Conservation (phyloP, 2,888 invertebrate species). For the Polydesmus complanatus region DNA sequence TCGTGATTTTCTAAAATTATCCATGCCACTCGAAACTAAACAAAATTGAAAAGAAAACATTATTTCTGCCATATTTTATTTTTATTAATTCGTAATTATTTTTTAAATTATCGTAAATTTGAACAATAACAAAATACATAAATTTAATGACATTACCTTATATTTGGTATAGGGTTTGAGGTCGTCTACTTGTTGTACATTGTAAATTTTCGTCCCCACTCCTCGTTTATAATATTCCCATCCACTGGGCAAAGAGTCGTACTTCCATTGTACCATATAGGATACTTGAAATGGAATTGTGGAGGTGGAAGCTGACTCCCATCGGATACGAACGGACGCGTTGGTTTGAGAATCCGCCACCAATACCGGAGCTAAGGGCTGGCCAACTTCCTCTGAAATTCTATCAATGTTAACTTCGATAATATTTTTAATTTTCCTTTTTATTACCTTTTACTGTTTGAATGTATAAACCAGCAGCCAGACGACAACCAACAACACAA, state of each 20-base stretch:
- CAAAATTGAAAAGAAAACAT: slow-evolving; percentile 19
- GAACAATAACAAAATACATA: slow-evolving; percentile 9
- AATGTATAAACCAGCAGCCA: slow-evolving; percentile 59
- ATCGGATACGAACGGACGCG: slow-evolving; percentile 62
- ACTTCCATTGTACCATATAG: slow-evolving; percentile 58
- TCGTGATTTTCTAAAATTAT: slow-evolving; percentile 43
- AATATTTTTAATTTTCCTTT: too few species aligned
- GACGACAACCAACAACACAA: slow-evolving; percentile 69
- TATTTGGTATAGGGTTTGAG: slow-evolving; percentile 80
- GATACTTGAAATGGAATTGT: slow-evolving; percentile 36
- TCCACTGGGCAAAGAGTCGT: slow-evolving; percentile 40
- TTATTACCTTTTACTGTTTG: slow-evolving; percentile 50
- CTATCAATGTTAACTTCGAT: too few species aligned
- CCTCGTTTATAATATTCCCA: slow-evolving; percentile 58
- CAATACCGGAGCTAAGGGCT: slow-evolving; percentile 57
- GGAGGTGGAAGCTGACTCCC: slow-evolving; percentile 41
- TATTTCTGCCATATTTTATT: not conserved
- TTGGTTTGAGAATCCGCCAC: slow-evolving; percentile 62
- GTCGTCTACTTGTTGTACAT: slow-evolving; percentile 44
- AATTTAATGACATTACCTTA: slow-evolving; percentile 45
- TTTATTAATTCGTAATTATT: too few species aligned
- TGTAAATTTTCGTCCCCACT: slow-evolving; percentile 16
- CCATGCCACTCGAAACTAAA: slow-evolving; percentile 76
- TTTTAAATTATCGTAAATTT: too few species aligned
- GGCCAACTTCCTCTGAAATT: slow-evolving; percentile 45